These are phyloP conservation scores for Pachyuromys duprasi DNA, from an alignment of 2,797 vertebrate species.

Conservation along the genomic window DNA sequence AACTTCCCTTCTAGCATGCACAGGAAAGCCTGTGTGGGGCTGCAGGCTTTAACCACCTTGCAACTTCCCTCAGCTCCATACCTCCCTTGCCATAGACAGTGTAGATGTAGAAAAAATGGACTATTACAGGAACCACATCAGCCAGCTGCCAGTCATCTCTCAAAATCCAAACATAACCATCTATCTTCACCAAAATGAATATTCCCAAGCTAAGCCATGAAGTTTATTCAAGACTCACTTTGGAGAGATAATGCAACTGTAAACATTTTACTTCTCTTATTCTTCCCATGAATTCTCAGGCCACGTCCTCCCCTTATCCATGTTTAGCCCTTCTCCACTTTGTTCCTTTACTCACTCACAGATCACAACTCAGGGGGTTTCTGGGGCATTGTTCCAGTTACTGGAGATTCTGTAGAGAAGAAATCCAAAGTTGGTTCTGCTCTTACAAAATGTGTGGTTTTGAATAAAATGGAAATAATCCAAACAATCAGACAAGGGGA, in stretches of 20 bases:
- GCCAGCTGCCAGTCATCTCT: neutral
- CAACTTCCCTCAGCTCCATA: neutral
- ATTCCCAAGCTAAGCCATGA: neutral
- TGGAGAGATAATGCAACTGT: neutral
- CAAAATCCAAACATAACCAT: constrained; percentile 19
- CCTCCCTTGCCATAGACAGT: neutral
- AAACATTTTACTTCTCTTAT: neutral
- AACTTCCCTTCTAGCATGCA: too few relatives aligned
- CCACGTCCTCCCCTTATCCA: neutral
- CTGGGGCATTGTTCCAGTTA: neutral
- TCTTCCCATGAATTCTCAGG: neutral
- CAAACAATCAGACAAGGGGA: neutral
- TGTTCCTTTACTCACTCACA: neutral
- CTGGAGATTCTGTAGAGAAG: neutral
- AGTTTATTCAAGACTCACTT: neutral
- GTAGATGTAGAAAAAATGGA: neutral
- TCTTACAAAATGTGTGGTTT: neutral
- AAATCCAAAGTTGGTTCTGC: neutral
- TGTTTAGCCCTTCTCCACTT: neutral
- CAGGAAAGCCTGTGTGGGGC: fast-evolving
- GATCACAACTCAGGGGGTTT: neutral
- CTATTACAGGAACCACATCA: too few relatives aligned
- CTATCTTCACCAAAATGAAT: neutral
- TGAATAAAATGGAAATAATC: neutral
- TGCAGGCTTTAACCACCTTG: neutral